Conservation (phyloP, 2,113 vertebrate genomes). For the Cyphomyrus plagiostoma region DNA sequence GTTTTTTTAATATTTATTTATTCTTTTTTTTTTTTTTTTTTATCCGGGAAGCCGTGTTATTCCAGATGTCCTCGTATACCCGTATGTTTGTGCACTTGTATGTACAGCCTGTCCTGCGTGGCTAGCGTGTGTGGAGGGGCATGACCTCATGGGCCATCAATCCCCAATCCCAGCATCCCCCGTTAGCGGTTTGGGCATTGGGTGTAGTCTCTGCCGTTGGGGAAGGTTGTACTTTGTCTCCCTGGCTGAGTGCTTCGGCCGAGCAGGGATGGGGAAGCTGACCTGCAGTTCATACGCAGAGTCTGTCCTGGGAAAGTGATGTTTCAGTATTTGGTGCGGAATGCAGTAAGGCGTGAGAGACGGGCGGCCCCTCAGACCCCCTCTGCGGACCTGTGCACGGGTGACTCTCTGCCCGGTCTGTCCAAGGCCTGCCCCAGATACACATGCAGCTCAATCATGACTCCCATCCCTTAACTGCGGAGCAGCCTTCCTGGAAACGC, state of each 20-base stretch:
- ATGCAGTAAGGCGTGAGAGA: background rate
- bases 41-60: background rate
- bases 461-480: background rate
- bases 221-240: background rate
- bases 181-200: background rate
- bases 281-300: background rate
- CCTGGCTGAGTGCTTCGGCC: background rate
- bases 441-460: background rate
- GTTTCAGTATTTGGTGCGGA: background rate
- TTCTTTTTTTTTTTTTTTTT: background rate
- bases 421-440: no score
- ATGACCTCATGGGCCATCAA: background rate
- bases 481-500: background rate
- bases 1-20: no score
- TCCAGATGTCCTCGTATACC: background rate
- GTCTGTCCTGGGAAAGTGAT: background rate
- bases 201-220: background rate
- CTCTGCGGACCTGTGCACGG: no score
- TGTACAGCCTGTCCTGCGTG: background rate
- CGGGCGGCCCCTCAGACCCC: background rate
- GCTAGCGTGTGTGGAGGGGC: background rate
- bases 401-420: no score
- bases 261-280: background rate
- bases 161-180: background rate
- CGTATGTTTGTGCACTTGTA: background rate